A percentile compares a stretch with the other conserved stretches of the same genome.
phyloP scores from a whole-genome alignment of 1,140 invertebrate species.

The Diachasma alloeum region DNA sequence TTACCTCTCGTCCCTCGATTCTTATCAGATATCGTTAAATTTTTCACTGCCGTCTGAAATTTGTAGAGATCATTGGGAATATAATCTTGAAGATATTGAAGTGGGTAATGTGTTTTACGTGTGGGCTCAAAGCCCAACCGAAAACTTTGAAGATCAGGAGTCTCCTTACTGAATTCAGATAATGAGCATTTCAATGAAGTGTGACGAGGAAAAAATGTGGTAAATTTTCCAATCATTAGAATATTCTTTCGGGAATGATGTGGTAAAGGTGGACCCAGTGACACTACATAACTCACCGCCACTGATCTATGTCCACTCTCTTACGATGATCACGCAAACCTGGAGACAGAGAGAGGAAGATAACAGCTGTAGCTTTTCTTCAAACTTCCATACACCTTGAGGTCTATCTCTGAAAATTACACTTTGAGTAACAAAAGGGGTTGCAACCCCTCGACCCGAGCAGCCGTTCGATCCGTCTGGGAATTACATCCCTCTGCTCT shows the following conservation, averaged over 20 bases:
- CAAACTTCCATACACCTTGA: neutral
- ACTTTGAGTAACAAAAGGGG: slow-evolving; percentile 22
- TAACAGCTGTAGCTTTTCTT: neutral
- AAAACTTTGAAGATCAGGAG: neutral
- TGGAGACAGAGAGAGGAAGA: neutral
- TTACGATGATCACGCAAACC: slow-evolving; percentile 29
- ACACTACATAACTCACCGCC: slow-evolving; percentile 25
- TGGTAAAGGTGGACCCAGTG: neutral
- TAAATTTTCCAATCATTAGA: neutral
- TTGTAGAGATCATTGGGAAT: neutral
- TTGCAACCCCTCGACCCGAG: slow-evolving; percentile 23
- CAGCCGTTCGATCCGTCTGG: slow-evolving; percentile 25
- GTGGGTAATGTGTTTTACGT: neutral
- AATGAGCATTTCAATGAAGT: neutral
- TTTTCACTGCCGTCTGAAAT: slow-evolving; percentile 34
- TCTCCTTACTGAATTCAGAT: neutral
- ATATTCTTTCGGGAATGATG: neutral
- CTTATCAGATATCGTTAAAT: slow-evolving; percentile 44
- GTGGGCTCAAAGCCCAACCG: neutral
- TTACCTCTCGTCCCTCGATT: slow-evolving; percentile 36
- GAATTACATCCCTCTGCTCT: slow-evolving; percentile 17
- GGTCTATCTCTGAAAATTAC: slow-evolving; percentile 18
- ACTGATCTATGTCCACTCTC: slow-evolving; percentile 46
- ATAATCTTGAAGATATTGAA: neutral
- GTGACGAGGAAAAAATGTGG: no score